These are phyloP conservation scores for Drosophila acutilabella DNA, from an alignment of 2,888 invertebrate genomes.

Conservation along the genomic window DNA sequence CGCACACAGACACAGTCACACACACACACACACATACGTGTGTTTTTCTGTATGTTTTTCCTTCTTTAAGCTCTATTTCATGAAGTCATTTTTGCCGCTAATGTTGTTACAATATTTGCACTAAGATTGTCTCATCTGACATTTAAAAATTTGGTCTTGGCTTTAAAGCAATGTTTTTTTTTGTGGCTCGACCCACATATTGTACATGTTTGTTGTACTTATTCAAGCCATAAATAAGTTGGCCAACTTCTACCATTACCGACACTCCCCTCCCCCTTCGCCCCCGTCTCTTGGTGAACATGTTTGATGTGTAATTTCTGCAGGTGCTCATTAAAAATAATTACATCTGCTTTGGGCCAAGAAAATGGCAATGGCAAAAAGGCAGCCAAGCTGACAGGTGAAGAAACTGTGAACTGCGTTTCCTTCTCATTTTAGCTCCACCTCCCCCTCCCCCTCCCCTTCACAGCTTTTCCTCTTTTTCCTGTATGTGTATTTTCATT, in stretches of 20 bases:
- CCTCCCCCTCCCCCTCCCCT: not conserved
- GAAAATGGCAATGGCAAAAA: constrained; percentile 59
- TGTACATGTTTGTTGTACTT: constrained; percentile 1
- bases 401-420: constrained; percentile 46
- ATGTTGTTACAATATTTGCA: constrained; percentile 59
- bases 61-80: constrained; percentile 22
- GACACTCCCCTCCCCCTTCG: not conserved
- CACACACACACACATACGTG: constrained; percentile 8
- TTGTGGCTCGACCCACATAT: constrained; percentile 43
- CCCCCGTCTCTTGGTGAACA: constrained; percentile 16
- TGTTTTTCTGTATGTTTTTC: constrained; percentile 4
- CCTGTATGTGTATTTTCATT: not conserved
- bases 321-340: constrained; percentile 79
- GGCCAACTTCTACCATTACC: constrained; percentile 14
- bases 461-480: not conserved
- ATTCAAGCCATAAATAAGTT: constrained; percentile 56
- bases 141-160: constrained; percentile 28
- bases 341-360: constrained; percentile 73
- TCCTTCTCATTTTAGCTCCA: constrained; percentile 19
- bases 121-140: constrained; percentile 43
- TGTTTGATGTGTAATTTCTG: constrained; percentile 78
- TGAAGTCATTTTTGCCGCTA: constrained; percentile 55
- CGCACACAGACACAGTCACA: constrained; percentile 35
- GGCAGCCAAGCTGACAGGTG: constrained; percentile 62
- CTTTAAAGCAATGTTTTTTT: constrained; percentile 44